Base-by-base conservation (phyloP, 1,140 invertebrate species). In the Drosophila pandora region DNA sequence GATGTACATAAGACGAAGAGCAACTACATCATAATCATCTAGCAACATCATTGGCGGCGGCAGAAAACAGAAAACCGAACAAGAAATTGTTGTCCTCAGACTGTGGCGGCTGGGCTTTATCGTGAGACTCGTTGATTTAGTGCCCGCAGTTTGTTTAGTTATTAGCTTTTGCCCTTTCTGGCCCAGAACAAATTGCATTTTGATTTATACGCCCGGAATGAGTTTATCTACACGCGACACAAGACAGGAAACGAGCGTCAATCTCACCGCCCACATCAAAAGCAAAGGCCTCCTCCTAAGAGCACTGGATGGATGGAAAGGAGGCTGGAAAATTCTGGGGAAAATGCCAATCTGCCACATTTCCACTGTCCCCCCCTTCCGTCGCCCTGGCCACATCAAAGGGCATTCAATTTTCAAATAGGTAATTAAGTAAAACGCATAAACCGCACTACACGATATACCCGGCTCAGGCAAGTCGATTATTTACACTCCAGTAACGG, bases 401-500 rank as follows among this genome's bases (percentile, higher is more conserved):
- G 76, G 83, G 71, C 81, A 79, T 87, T 88, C 73, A 88, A 88
- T 76, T 64, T 79, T 77, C 67, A 79, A 88, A 83, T 83, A 83
- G 76, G 83, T 88, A 88, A 88, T 88, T 88, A 88, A 88, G 83
- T 88, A 88, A 88, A 88, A 88, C 83, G 79, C 83, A 88, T 83
- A 83, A 88, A 77, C 83, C 83, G 56, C 83, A 88, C 78, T 71
- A 41, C 70, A 57, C 67, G 56, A 57, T 52, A 57, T 52, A 41
- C 52, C 37, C 39, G n/a, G 32, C 37, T 41, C 58, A 75, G 61
- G 58, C 69, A 65, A 65, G 68, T 63, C 70, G 83, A 82, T 87
- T 87, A 87, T 83, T 88, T 87, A 87, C 83, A 87, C 83, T 83
- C 56, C 41, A 47, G 25, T 21, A 34, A 45, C 49, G 41, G 21